Conservation (phyloP, 2,797 vertebrate species). For the Channallabes apus region DNA sequence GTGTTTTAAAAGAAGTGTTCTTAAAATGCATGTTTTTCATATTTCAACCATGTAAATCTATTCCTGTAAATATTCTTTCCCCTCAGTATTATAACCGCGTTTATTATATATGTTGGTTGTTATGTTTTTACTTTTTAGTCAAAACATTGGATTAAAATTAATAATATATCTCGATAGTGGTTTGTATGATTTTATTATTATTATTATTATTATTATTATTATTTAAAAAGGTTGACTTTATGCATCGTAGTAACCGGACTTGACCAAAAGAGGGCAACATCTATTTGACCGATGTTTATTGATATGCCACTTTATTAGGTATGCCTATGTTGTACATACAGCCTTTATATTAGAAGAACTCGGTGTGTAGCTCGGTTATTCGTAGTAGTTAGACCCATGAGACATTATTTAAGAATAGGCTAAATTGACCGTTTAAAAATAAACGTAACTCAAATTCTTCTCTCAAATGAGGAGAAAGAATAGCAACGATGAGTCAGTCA, state of each 20-base stretch:
- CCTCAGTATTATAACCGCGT: background rate
- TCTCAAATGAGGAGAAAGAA: background rate
- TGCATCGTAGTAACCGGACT: slow-evolving; percentile 6
- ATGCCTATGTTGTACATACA: background rate
- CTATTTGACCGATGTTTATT: background rate
- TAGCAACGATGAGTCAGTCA: background rate
- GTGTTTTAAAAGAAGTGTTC: slow-evolving; percentile 58
- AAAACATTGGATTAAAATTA: slow-evolving; percentile 31
- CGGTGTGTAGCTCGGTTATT: background rate
- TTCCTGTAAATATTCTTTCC: slow-evolving; percentile 38
- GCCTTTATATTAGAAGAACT: background rate
- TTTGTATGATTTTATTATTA: background rate
- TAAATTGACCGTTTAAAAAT: background rate
- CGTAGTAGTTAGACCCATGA: background rate
- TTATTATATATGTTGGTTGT: slow-evolving; percentile 6
- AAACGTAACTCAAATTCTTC: background rate
- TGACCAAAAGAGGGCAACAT: slow-evolving; percentile 45
- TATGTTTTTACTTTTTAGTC: slow-evolving; percentile 22
- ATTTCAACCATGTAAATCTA: slow-evolving; percentile 32
- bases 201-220: background rate
- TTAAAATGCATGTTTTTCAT: slow-evolving; percentile 28
- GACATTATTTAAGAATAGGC: too few species aligned
- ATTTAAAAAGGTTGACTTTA: background rate
- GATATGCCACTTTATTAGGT: background rate
- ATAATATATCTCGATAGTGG: slow-evolving; percentile 16